Percentiles rank a stretch among this genome's conserved stretches.
phyloP scores from a whole-genome alignment of 2,113 vertebrate genomes.

The Peromyscus polionotus region DNA sequence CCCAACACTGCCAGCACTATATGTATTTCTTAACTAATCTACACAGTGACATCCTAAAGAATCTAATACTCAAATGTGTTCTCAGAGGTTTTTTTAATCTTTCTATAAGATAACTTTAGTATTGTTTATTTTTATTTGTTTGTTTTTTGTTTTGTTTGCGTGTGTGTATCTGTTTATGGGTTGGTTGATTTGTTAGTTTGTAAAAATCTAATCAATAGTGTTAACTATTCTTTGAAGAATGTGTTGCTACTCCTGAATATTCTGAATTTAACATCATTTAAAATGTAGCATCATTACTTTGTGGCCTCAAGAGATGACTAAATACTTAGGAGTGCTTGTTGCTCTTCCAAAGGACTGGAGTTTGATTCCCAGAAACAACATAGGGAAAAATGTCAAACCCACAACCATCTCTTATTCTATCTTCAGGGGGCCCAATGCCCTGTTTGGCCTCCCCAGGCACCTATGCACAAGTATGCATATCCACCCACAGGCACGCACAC shows the following conservation, averaged over 20 bases:
- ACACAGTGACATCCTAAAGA: background rate
- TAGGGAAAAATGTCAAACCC: background rate
- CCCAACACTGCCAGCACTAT: background rate
- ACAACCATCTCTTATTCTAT: background rate
- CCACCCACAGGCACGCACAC: background rate
- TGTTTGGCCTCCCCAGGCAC: background rate
- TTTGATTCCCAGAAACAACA: background rate
- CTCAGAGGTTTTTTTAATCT: background rate
- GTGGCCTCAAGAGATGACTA: background rate
- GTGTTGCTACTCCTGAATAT: background rate
- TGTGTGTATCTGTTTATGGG: too few relatives aligned
- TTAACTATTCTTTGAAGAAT: background rate
- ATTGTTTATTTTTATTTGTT: background rate
- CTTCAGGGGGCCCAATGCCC: background rate
- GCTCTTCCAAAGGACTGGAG: background rate
- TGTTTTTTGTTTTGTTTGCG: background rate
- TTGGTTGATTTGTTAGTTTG: background rate
- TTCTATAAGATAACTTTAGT: background rate
- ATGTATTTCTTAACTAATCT: background rate
- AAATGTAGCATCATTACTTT: background rate
- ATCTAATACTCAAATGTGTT: background rate
- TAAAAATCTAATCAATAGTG: background rate
- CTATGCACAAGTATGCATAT: background rate
- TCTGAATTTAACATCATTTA: background rate
- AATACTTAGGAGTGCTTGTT: background rate